Evolutionary conservation across 2,113 vertebrate genomes (phyloP).

Genomic region (Pelvicachromis taeniatus): DNA sequence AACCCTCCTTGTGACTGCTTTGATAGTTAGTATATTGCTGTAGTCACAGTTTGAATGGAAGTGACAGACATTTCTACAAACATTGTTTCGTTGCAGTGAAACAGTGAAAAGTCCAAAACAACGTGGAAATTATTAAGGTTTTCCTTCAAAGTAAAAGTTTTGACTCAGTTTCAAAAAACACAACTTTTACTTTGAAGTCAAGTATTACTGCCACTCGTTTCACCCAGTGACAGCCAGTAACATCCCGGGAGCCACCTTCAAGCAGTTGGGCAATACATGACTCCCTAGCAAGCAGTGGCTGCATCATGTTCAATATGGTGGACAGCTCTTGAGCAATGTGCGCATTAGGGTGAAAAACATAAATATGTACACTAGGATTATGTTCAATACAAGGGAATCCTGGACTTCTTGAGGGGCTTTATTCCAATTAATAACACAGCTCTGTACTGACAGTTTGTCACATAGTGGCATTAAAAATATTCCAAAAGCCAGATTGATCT

Average conservation of each 20-base stretch:
- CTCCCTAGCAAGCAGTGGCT: background rate
- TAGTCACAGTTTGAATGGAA: background rate
- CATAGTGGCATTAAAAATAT: no score
- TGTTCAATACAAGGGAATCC: background rate
- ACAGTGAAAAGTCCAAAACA: background rate
- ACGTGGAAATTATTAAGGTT: background rate
- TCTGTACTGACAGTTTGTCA: no score
- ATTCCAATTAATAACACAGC: background rate
- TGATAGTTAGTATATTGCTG: background rate
- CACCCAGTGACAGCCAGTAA: background rate
- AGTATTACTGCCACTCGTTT: background rate
- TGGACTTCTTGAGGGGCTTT: background rate
- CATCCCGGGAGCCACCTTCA: background rate
- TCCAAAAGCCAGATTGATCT: no score
- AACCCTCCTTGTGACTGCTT: background rate
- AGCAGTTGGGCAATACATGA: background rate
- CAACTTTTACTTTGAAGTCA: background rate
- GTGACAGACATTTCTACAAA: background rate
- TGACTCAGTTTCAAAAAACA: background rate
- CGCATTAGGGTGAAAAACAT: background rate
- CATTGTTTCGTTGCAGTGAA: background rate
- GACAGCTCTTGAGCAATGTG: background rate
- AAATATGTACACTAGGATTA: background rate
- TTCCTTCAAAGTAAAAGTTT: background rate
- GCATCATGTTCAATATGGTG: background rate